Evolutionary conservation across 1,140 invertebrate genomes (phyloP).

Genomic region (Ericerus pela): DNA sequence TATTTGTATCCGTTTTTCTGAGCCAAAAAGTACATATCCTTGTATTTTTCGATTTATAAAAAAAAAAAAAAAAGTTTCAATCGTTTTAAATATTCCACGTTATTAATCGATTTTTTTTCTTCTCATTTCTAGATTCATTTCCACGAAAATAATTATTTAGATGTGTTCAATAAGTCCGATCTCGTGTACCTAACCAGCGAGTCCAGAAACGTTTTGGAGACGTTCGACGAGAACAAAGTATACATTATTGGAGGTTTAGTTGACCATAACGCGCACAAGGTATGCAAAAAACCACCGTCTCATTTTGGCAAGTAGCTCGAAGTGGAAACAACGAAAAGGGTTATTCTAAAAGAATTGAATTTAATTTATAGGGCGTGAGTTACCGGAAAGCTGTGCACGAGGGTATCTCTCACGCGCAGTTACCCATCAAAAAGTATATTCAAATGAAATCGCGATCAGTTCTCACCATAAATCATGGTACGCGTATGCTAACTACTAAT

Average conservation of each 20-base stretch:
- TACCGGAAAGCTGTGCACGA: constrained; percentile 61
- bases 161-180: constrained; percentile 43
- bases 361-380: constrained; percentile 58
- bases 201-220: constrained; percentile 71
- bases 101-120: no score
- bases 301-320: not conserved
- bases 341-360: constrained; percentile 14
- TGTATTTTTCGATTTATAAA: no score
- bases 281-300: constrained; percentile 29
- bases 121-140: constrained; percentile 17
- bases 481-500: constrained; percentile 17
- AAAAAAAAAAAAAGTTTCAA: no score
- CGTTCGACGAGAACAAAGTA: constrained; percentile 57
- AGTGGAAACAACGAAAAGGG: constrained; percentile 5
- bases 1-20: no score
- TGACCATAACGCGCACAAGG: constrained; percentile 92
- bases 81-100: no score
- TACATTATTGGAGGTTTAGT: constrained; percentile 95
- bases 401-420: constrained; percentile 62
- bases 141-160: constrained; percentile 17
- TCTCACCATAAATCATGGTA: constrained; percentile 91
- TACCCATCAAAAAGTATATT: constrained; percentile 82
- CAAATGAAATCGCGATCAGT: constrained; percentile 88
- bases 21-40: no score
- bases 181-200: constrained; percentile 89